phyloP scores from a whole-genome alignment of 1,140 invertebrate genomes.

The Anastatus disparis region DNA sequence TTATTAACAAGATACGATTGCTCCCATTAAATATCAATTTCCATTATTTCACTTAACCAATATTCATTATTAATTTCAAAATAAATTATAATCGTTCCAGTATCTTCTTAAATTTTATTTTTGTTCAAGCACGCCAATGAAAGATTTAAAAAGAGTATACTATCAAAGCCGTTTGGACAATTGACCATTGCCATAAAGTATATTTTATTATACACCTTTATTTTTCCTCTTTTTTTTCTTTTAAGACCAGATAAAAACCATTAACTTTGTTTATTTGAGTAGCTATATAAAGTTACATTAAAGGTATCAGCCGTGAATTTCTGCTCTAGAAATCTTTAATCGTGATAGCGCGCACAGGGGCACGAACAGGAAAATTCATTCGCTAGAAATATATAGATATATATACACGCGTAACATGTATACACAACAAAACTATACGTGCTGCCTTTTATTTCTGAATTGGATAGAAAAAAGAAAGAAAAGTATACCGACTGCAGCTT shows the following conservation, averaged over 20 bases:
- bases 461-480: no score
- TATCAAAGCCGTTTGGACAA: neutral
- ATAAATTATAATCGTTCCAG: neutral
- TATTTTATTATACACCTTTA: slow-evolving; percentile 5
- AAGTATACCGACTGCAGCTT: no score
- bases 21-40: no score
- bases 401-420: no score
- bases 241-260: neutral
- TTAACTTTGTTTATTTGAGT: neutral
- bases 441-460: no score
- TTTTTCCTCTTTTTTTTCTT: no score
- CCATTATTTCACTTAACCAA: no score
- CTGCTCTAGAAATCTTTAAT: slow-evolving; percentile 1
- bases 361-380: neutral
- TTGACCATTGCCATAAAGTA: neutral
- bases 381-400: no score
- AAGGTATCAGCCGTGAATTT: neutral
- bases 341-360: no score
- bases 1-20: no score
- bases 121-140: no score
- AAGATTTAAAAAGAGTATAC: neutral
- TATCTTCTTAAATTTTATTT: neutral
- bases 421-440: no score
- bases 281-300: neutral
- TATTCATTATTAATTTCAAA: neutral